A percentile compares a stretch with the other conserved stretches of the same genome.
Conservation (phyloP, 2,888 invertebrate species). For the Ferrisia virgata region DNA sequence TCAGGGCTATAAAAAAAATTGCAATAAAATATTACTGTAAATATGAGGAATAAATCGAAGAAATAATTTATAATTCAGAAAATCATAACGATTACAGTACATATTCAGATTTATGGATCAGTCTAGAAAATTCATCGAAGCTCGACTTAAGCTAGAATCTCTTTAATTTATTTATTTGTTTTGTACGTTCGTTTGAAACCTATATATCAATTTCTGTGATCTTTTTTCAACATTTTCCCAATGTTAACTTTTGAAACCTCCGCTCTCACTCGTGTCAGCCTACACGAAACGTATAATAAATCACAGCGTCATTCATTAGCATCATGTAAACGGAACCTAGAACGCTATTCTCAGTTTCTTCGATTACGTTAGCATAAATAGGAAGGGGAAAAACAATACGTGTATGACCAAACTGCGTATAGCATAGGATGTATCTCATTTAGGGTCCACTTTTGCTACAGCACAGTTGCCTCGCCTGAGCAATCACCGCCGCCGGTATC, state of each 20-base stretch:
- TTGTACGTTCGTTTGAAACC: no score
- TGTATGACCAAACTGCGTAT: constrained; percentile 30
- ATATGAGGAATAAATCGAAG: no score
- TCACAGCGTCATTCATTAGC: not conserved
- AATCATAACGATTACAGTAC: no score
- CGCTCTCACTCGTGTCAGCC: not conserved
- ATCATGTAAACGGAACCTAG: constrained; percentile 3
- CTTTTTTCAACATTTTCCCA: not conserved
- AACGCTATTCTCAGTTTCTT: not conserved
- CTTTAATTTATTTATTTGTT: no score
- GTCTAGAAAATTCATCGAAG: no score
- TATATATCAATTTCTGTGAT: no score
- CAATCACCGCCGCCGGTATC: not conserved
- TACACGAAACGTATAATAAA: no score
- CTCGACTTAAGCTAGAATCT: no score
- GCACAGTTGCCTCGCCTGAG: not conserved
- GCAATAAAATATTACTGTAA: no score
- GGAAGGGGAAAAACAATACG: constrained; percentile 37
- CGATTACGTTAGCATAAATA: not conserved
- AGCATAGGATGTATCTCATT: constrained; percentile 25
- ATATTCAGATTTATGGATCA: no score
- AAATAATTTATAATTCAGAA: no score
- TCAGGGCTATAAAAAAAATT: no score
- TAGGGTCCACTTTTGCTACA: constrained; percentile 31
- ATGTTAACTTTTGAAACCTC: not conserved